Evolutionary conservation across 2,888 invertebrate species (phyloP), one percentile per base, ranked within the genome.

Genomic region (Hemistola chrysoprasaria): DNA sequence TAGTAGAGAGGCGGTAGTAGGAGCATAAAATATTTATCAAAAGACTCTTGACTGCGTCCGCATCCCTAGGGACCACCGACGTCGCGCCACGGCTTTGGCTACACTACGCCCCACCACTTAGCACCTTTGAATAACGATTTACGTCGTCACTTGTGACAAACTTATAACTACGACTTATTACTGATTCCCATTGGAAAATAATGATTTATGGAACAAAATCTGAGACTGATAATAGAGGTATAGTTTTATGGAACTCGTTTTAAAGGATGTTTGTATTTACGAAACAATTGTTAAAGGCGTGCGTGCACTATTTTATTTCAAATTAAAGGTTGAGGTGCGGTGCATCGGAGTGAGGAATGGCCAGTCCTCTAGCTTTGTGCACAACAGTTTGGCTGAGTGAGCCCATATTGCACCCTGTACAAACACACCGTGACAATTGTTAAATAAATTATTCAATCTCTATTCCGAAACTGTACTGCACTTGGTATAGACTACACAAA

Each of bases 1-100:
- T 73, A 69, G 69, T 73, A 70, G 72, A 69, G n/a, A n/a, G n/a
- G n/a, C 35, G 42, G 65, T 77, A 72, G 76, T 73, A 73, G 71
- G 67, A 73, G 70, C 76, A 83, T 87, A 79, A 83, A 86, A 86
- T 86, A 87, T 88, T 85, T 86, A 88, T 85, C 86, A 86, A 87
- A 88, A 78, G 82, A 77, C 65, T 81, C 71, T 70, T 75, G 77
- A 60, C 70, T 67, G 71, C 68, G 75, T 63, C 59, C 56, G 55
- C 49, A 59, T 73, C 78, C 68, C 74, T 40, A 40, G 78, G 68
- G 78, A 67, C 59, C 55, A 2, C 16, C 3, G n/a, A n/a, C n/a
- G n/a, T n/a, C n/a, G 16, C 16, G 48, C 56, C 52, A 40, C 58
- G 56, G 53, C 56, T 59, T 47, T 56, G 54, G 51, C 59, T 57